A percentile compares a stretch with the other conserved stretches of the same genome.
Conservation (phyloP, 2,113 vertebrate genomes). For the Alosa alosa region DNA sequence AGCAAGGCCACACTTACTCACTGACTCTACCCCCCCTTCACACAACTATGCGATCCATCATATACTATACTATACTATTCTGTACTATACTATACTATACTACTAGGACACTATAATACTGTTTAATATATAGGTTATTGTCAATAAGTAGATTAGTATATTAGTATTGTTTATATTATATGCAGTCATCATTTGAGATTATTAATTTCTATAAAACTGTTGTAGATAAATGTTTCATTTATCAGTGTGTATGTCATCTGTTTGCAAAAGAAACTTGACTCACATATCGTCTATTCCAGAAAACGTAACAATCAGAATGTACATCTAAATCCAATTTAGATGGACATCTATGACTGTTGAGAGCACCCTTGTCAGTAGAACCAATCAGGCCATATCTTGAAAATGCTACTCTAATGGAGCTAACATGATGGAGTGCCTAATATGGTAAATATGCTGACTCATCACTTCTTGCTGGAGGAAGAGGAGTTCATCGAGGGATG, state of each 20-base stretch:
- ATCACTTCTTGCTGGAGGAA: neutral
- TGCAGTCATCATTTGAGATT: neutral
- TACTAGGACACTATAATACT: too few species aligned
- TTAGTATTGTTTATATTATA: too few species aligned
- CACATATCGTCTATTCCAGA: neutral
- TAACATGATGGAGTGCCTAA: constrained; percentile 48
- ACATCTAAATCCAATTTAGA: neutral
- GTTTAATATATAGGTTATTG: too few species aligned
- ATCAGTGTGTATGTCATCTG: neutral
- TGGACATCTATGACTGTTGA: neutral
- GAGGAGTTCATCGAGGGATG: constrained; percentile 35
- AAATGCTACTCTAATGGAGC: constrained; percentile 13
- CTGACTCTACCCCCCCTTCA: too few species aligned
- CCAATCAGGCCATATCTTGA: neutral
- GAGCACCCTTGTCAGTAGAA: neutral
- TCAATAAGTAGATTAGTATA: too few species aligned
- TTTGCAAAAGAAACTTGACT: neutral
- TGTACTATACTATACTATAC: too few species aligned
- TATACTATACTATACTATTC: too few species aligned
- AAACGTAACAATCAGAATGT: neutral
- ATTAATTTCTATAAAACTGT: neutral
- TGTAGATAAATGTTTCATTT: neutral
- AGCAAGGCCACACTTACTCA: too few species aligned
- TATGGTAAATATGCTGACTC: constrained; percentile 45
- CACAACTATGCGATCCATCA: too few species aligned